Evolutionary conservation across 2,113 vertebrate species (phyloP).

Genomic region (Artemisiospiza belli): DNA sequence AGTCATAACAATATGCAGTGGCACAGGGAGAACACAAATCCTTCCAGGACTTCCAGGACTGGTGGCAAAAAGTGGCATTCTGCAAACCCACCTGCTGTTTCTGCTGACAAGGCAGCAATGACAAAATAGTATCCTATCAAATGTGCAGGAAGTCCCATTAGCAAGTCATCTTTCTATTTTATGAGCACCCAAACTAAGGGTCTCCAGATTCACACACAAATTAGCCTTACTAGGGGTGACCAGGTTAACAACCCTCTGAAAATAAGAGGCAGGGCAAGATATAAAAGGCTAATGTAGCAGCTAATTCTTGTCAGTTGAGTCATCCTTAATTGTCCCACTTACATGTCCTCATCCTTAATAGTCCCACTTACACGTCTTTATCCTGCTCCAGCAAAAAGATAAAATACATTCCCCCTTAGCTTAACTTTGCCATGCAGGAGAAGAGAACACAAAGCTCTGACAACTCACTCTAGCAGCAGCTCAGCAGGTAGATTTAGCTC

Average conservation of each 20-base stretch:
- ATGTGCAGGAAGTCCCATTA: neutral
- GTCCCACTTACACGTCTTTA: neutral
- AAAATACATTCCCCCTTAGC: neutral
- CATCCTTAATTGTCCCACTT: neutral
- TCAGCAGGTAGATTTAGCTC: neutral
- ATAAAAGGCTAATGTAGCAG: neutral
- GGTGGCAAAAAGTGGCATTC: neutral
- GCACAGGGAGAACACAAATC: neutral
- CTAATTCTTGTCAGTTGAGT: constrained; percentile 15
- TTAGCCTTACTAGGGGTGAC: neutral
- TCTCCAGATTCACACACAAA: neutral
- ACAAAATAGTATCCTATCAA: neutral
- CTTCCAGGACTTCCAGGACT: neutral
- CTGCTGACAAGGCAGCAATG: neutral
- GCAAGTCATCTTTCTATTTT: neutral
- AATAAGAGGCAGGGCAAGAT: constrained; percentile 5
- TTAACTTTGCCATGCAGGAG: neutral
- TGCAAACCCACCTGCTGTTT: neutral
- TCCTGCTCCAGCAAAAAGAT: neutral
- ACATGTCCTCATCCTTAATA: neutral
- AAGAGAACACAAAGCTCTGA: neutral
- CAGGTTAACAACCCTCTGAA: constrained; percentile 4
- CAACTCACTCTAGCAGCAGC: neutral
- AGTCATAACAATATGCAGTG: neutral
- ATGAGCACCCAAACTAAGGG: neutral